Percentiles rank a stretch among this genome's conserved stretches.
Evolutionary conservation across 2,888 invertebrate genomes (phyloP).

Genomic region (Pseudococcus longispinus): DNA sequence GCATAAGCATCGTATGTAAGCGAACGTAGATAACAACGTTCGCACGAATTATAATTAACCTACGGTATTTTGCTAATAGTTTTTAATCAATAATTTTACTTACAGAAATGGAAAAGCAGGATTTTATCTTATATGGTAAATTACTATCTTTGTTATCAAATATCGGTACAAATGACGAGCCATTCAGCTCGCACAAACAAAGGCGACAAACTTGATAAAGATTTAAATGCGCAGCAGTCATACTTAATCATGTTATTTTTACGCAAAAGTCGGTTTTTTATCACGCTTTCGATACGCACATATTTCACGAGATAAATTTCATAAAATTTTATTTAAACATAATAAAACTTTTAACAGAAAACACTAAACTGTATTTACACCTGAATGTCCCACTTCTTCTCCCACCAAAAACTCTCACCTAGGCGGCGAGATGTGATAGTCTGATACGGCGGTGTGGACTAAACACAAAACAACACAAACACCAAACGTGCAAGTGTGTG

Average conservation of each 20-base stretch:
- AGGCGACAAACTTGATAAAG: constrained; percentile 57
- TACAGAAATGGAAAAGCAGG: constrained; percentile 54
- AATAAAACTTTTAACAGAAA: constrained; percentile 50
- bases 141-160: constrained; percentile 56
- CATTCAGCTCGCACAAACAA: constrained; percentile 57
- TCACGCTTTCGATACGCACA: constrained; percentile 32
- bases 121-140: constrained; percentile 52
- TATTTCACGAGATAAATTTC: constrained; percentile 39
- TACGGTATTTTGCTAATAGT: background rate
- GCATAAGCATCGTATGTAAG: constrained; percentile 38
- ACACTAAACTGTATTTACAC: constrained; percentile 57
- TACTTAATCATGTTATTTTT: constrained; percentile 54
- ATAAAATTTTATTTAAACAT: constrained; percentile 23
- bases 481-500: background rate
- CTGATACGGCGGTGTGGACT: constrained; percentile 52
- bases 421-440: constrained; percentile 56
- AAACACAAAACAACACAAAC: constrained; percentile 32
- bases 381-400: constrained; percentile 57
- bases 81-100: constrained; percentile 12
- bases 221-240: constrained; percentile 53
- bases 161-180: constrained; percentile 55
- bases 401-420: constrained; percentile 56
- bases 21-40: background rate
- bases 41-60: background rate
- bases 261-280: constrained; percentile 29